Base-by-base conservation (phyloP, 1,140 invertebrate genomes). In the Antheraea pernyi region DNA sequence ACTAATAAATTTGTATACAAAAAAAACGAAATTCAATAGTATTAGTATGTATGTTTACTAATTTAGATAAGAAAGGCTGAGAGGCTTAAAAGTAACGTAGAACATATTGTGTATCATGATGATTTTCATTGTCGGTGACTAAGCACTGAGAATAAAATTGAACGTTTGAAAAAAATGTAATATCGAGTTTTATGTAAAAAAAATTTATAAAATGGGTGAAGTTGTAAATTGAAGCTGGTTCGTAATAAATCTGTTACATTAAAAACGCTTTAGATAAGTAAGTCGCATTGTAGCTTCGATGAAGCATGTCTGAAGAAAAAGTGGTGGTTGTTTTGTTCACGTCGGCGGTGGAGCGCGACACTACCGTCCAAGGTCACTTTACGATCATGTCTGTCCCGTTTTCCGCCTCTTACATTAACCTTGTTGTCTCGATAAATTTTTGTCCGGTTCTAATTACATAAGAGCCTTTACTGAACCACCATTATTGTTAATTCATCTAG, bases 321-420 rank as follows among this genome's bases (percentile, higher is more conserved):
- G 75, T 80, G 80, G 77, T 81, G 70, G 80, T 88, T 87, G 84
- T 86, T 88, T 79, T 78, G 63, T 61, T 76, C 69, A 70, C 67
- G 82, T 81, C 79, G 82, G 82, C 78, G 76, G 77, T 72, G 73
- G 72, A 85, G 78, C 85, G 81, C 80, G 76, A 86, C 83, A 79
- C 77, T 75, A 74, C 79, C 30, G 61, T 53, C 80, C 87, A 89
- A 91, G 87, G 87, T 79, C 84, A 79, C 69, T 61, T 75, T 69
- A 67, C 65, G 71, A 72, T 75, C 73, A 72, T 76, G 77, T 53
- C 78, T 76, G 77, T 53, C 78, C 81, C 77, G 73, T 67, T 67
- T 86, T 86, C 80, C 81, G 82, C 73, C 74, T 78, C 46, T 53
- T 82, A 65, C 72, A 65, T 60, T 77, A 81, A 74, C 83, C 83